Evolutionary conservation across 1,140 invertebrate species (phyloP), one percentile per base, ranked within the genome.

Genomic region (Radopholus similis): DNA sequence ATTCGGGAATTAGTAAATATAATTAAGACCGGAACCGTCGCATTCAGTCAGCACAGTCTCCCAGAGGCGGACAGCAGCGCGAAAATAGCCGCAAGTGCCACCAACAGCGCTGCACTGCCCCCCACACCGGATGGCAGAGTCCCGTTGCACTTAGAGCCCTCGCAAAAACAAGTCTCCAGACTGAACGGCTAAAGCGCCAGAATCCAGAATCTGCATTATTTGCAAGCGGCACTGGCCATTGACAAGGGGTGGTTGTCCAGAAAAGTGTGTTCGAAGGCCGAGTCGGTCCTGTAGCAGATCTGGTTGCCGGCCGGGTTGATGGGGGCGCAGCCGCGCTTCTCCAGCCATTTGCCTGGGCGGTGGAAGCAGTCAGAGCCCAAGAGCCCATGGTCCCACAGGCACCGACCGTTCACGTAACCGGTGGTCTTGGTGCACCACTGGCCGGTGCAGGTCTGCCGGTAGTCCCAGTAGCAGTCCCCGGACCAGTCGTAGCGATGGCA

Each of bases 291-390:
- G 23, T 21, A 8, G 26, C 58, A 60, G 11, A 40, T 60, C 42
- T 34, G 18, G 26, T 40, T 60, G n/a, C 47, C 47, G 4, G 26
- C 30, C 13, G 58, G 58, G 28, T 47, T 60, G 37, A 42, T 38
- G 8, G 58, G 58, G 15, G 58, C n/a, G 47, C 58, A 60, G 2
- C 58, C 58, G 30, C 58, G 58, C n/a, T 30, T 8, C 30, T 60
- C 58, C 30, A 60, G 30, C 58, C 58, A 60, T 38, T 38, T 34
- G 0, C 58, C 58, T 60, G 8, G 18, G 38, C 44, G 26, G 26
- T 49, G 15, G 26, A 13, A 13, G 18, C n/a, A 6, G 9, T 3
- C 9, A 49, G 8, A 8, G 6, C 9, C 44, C 8, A 49, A 21
- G 18, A 11, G 44, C 5, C 44, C n/a, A 8, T 3, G 0, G 6